Percentiles rank a stretch among this genome's conserved stretches.
These are phyloP conservation scores for Dromiciops gliroides DNA, from an alignment of 2,113 vertebrate species.

Conservation along the genomic window DNA sequence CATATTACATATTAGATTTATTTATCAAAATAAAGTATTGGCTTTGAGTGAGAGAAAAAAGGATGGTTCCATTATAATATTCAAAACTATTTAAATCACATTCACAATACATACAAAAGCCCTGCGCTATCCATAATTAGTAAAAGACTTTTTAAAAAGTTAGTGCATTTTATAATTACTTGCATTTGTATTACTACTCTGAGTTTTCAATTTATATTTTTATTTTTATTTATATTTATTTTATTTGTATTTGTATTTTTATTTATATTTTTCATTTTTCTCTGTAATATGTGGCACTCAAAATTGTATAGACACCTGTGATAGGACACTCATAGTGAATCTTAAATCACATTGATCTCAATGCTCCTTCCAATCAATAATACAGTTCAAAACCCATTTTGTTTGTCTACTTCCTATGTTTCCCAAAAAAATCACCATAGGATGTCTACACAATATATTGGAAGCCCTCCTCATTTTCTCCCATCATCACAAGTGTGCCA, in stretches of 20 bases:
- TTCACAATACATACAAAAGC: background rate
- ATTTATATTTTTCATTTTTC: background rate
- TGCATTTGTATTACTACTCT: background rate
- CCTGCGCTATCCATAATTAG: background rate
- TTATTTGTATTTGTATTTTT: background rate
- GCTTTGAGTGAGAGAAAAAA: background rate
- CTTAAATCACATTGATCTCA: background rate
- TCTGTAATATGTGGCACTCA: background rate
- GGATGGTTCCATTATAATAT: background rate
- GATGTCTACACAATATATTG: background rate
- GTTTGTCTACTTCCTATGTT: background rate
- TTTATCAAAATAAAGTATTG: background rate
- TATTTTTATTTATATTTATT: background rate
- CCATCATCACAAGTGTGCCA: background rate
- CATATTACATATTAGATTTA: constrained; percentile 10
- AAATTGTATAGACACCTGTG: background rate
- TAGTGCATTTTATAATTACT: background rate
- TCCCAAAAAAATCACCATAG: background rate
- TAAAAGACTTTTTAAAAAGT: background rate
- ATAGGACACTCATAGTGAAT: background rate
- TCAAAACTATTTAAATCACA: constrained; percentile 11
- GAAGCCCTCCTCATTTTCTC: background rate
- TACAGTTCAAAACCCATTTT: background rate
- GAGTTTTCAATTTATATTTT: too few species aligned
- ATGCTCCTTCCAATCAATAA: background rate